Conservation (phyloP, 1,140 invertebrate species). For the Thereuonema tuberculata region DNA sequence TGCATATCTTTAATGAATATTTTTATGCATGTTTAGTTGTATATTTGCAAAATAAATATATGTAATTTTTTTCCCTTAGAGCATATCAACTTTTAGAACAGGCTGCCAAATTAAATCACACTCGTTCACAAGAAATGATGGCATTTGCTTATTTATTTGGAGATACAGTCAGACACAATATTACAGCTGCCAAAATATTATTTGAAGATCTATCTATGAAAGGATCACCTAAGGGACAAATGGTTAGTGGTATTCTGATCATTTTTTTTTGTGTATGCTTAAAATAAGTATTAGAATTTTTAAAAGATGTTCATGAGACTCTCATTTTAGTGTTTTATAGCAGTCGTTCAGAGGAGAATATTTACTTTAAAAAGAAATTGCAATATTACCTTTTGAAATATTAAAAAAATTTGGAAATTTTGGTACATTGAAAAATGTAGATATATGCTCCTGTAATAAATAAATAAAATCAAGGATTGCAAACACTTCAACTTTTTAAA, state of each 20-base stretch:
- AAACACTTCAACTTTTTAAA: too few species aligned
- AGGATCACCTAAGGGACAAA: conserved; percentile 76
- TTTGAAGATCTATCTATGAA: conserved; percentile 60
- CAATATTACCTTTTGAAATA: not conserved
- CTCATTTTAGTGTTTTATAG: not conserved
- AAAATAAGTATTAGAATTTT: conserved; percentile 8
- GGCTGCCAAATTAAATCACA: conserved; percentile 64
- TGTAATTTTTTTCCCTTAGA: conserved; percentile 9
- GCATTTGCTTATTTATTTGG: conserved; percentile 81
- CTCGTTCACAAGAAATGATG: conserved; percentile 59
- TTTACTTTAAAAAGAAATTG: not conserved
- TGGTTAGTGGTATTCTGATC: conserved; percentile 40
- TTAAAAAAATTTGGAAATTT: not conserved
- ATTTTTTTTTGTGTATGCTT: not conserved
- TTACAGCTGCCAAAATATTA: conserved; percentile 54
- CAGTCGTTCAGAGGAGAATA: not conserved
- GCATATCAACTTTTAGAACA: conserved; percentile 51
- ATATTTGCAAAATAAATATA: not conserved
- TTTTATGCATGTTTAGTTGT: not conserved
- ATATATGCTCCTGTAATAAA: too few species aligned
- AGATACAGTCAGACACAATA: conserved; percentile 49
- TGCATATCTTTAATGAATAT: not conserved
- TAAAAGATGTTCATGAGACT: not conserved
- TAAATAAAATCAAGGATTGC: too few species aligned
- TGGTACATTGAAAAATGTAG: too few species aligned